phyloP scores from a whole-genome alignment of 2,797 vertebrate genomes.

The Chelon auratus region DNA sequence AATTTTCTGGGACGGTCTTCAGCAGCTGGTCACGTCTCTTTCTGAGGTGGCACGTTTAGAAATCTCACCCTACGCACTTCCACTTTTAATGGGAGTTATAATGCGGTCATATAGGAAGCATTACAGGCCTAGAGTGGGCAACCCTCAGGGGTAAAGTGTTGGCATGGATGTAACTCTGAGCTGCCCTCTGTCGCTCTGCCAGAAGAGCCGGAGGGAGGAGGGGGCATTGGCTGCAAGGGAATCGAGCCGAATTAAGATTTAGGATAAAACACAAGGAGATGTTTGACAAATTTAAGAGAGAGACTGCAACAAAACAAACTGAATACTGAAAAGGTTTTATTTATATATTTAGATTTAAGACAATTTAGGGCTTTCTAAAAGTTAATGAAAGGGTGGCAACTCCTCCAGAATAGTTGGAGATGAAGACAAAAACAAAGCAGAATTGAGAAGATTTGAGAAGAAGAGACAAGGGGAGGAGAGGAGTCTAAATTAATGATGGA shows the following conservation, averaged over 20 bases:
- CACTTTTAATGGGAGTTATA: conserved; percentile 62
- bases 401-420: background rate
- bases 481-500: conserved; percentile 49
- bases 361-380: background rate
- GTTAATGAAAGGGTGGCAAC: background rate
- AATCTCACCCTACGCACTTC: conserved; percentile 27
- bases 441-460: background rate
- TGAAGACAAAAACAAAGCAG: background rate
- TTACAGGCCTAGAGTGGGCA: conserved; percentile 20
- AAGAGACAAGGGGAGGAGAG: background rate
- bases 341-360: conserved; percentile 5
- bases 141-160: conserved; percentile 38
- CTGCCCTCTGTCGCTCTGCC: conserved; percentile 11
- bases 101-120: conserved; percentile 40
- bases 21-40: conserved; percentile 36
- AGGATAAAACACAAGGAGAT: background rate
- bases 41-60: conserved; percentile 20
- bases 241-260: background rate
- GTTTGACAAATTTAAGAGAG: background rate
- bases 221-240: background rate
- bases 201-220: conserved; percentile 10
- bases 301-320: background rate
- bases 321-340: background rate
- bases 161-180: conserved; percentile 42
- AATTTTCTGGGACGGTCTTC: conserved; percentile 45